Percentiles rank a stretch among this genome's conserved stretches.
Evolutionary conservation across 2,113 vertebrate species (phyloP).

Genomic region (Phylloscopus trochiloides): DNA sequence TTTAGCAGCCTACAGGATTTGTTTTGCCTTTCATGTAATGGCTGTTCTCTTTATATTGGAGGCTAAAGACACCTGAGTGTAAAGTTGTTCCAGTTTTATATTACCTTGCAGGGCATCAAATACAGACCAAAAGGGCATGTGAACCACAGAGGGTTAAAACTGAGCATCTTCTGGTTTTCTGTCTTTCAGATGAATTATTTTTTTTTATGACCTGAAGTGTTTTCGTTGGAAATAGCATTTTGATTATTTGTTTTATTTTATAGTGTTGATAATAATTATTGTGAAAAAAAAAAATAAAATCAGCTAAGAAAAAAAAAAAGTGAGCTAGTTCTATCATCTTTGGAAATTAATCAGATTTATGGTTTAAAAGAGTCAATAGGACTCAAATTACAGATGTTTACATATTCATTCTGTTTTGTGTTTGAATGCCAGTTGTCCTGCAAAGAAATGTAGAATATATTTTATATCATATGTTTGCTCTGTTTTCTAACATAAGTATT

Average conservation of each 20-base stretch:
- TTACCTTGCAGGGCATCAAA: not conserved
- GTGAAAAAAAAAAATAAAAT: constrained; percentile 13
- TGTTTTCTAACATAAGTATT: constrained; percentile 71
- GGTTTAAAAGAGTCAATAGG: not conserved
- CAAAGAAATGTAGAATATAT: constrained; percentile 21
- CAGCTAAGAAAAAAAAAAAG: not conserved
- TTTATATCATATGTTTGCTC: constrained; percentile 65
- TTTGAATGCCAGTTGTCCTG: constrained; percentile 38
- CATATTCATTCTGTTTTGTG: not conserved
- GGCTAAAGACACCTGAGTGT: not conserved
- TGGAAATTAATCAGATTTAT: constrained; percentile 22
- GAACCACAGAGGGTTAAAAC: not conserved
- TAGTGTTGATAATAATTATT: not conserved
- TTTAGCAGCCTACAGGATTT: not conserved
- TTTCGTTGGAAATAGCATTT: constrained; percentile 46
- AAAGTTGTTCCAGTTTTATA: not conserved
- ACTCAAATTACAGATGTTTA: constrained; percentile 52
- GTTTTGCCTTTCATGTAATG: not conserved
- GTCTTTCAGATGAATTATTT: not conserved
- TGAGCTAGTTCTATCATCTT: constrained; percentile 20
- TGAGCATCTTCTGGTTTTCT: not conserved
- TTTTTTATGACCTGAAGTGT: not conserved
- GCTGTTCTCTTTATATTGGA: not conserved
- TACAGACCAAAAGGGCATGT: not conserved
- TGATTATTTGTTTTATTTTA: constrained; percentile 4